These are phyloP conservation scores for Ormyrus rosae DNA, from an alignment of 2,888 invertebrate genomes.

Conservation along the genomic window DNA sequence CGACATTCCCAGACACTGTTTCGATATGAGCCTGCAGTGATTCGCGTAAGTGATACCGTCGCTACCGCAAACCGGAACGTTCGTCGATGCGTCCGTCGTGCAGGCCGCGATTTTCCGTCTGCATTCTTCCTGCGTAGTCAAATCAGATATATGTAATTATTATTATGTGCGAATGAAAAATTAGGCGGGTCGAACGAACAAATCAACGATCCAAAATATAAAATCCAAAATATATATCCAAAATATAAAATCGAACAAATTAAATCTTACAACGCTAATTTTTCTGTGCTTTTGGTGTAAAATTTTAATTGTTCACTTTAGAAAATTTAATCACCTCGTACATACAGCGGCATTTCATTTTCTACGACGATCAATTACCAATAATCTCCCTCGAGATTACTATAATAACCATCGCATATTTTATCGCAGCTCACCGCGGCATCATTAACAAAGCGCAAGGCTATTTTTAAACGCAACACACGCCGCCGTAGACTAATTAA, in stretches of 20 bases:
- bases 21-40: constrained; percentile 86
- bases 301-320: no score
- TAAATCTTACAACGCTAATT: no score
- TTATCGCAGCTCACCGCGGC: not conserved
- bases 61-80: constrained; percentile 83
- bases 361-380: not conserved
- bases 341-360: no score
- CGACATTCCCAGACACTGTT: constrained; percentile 86
- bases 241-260: no score
- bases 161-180: no score
- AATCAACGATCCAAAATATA: no score
- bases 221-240: no score
- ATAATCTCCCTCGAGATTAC: not conserved
- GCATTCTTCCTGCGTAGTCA: constrained; percentile 69
- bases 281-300: no score
- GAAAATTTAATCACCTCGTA: no score
- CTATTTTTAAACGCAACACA: not conserved
- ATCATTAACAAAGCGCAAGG: not conserved
- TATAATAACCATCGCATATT: not conserved
- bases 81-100: constrained; percentile 53
- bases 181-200: no score
- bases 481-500: not conserved
- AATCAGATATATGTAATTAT: not conserved
- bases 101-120: constrained; percentile 72
- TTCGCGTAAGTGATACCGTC: constrained; percentile 90